Evolutionary conservation across 2,888 invertebrate species (phyloP).

Genomic region (Drosophila sordidula): DNA sequence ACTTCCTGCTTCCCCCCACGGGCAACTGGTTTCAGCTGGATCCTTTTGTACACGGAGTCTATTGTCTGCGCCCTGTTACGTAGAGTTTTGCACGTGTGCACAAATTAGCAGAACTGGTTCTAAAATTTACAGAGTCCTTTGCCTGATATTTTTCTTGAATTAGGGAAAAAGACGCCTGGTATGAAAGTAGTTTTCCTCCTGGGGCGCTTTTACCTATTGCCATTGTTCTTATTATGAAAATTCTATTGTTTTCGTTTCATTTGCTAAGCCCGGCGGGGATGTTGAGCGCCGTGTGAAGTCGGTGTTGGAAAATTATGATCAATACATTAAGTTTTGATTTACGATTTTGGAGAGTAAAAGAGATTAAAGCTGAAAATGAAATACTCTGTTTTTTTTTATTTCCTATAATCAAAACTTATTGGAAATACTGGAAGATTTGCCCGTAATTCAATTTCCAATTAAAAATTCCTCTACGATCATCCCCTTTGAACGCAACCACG

Average conservation of each 20-base stretch:
- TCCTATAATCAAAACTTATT: constrained; percentile 41
- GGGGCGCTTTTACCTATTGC: constrained; percentile 55
- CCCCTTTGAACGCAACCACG: constrained; percentile 51
- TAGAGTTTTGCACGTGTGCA: constrained; percentile 73
- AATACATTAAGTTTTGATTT: constrained; percentile 39
- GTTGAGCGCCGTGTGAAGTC: constrained; percentile 36
- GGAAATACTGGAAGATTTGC: constrained; percentile 21
- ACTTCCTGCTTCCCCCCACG: constrained; percentile 25
- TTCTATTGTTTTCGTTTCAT: constrained; percentile 51
- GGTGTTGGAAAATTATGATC: constrained; percentile 32
- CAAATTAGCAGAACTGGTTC: constrained; percentile 79
- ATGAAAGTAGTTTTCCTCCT: constrained; percentile 47
- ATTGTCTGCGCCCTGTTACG: constrained; percentile 48
- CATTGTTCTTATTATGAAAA: constrained; percentile 71
- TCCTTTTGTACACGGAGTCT: constrained; percentile 52
- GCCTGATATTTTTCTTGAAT: constrained; percentile 57
- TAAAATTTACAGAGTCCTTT: constrained; percentile 33
- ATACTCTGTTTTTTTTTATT: background rate
- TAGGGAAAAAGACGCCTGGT: constrained; percentile 2
- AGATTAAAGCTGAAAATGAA: background rate
- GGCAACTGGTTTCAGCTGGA: constrained; percentile 50
- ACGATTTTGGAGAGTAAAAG: background rate
- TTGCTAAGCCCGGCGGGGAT: constrained; percentile 37
- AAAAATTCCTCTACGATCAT: constrained; percentile 49
- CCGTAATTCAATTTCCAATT: constrained; percentile 19